Percentiles rank a stretch among this genome's conserved stretches.
phyloP scores from a whole-genome alignment of 2,888 invertebrate genomes.

The Pristionchus japonicus region DNA sequence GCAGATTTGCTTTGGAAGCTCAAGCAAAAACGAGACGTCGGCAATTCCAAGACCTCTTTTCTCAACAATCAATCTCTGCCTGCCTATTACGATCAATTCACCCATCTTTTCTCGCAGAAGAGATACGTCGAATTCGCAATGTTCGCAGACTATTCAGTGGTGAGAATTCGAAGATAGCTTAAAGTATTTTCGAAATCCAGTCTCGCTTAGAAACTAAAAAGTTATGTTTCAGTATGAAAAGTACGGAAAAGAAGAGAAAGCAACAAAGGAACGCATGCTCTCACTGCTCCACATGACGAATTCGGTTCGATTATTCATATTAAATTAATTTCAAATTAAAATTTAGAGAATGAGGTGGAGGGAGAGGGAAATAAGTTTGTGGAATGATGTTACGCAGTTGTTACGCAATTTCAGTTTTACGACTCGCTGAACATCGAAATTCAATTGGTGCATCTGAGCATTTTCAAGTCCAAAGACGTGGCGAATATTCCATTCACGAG shows the following conservation, averaged over 20 bases:
- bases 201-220: no score
- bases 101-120: neutral
- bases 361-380: no score
- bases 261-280: neutral
- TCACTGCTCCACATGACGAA: neutral
- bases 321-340: neutral
- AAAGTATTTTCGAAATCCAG: no score
- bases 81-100: neutral
- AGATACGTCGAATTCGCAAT: slow-evolving; percentile 5
- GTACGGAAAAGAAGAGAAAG: neutral
- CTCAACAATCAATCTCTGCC: neutral
- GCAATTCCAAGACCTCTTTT: neutral
- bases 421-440: neutral
- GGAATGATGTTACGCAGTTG: no score
- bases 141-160: neutral
- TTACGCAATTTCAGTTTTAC: neutral
- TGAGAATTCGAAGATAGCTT: no score
- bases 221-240: neutral
- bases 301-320: neutral
- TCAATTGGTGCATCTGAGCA: neutral
- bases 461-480: no score
- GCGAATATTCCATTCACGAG: neutral
- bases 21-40: neutral
- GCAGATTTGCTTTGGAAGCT: neutral
- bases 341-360: no score